A percentile compares a stretch with the other conserved stretches of the same genome.
Conservation (phyloP, 2,888 invertebrate species). For the Tiphia femorata region DNA sequence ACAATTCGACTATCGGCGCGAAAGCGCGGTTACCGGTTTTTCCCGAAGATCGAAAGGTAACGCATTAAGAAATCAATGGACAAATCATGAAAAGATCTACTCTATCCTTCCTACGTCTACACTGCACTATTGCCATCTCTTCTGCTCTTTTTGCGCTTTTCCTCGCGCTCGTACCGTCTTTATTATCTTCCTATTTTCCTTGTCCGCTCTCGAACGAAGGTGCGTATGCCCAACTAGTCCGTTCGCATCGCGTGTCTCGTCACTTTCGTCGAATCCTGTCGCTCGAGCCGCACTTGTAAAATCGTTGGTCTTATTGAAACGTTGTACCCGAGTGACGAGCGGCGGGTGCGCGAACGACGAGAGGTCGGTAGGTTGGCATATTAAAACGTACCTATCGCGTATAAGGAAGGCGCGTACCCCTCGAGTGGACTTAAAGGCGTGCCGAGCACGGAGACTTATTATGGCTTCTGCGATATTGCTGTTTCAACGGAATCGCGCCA, state of each 20-base stretch:
- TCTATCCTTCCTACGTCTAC: not conserved
- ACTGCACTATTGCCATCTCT: too few species aligned
- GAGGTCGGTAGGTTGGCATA: constrained; percentile 37
- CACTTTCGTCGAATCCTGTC: too few species aligned
- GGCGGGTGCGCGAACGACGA: too few species aligned
- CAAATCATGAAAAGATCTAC: constrained; percentile 17
- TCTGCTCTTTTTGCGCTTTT: too few species aligned
- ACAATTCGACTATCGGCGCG: constrained; percentile 67
- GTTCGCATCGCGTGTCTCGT: too few species aligned
- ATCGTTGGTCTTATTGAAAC: too few species aligned
- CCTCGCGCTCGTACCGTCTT: too few species aligned
- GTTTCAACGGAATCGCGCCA: constrained; percentile 62
- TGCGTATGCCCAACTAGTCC: too few species aligned
- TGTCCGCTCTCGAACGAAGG: too few species aligned
- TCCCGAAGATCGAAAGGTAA: constrained; percentile 67
- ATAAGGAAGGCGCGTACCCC: constrained; percentile 38
- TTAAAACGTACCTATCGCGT: constrained; percentile 39
- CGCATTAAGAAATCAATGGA: constrained; percentile 33
- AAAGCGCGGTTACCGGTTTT: constrained; percentile 67
- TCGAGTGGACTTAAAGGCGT: constrained; percentile 60
- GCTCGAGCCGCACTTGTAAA: too few species aligned
- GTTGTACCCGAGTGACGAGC: too few species aligned
- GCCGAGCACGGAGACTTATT: constrained; percentile 59
- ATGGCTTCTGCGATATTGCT: constrained; percentile 64
- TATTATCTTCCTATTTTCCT: too few species aligned